Base-by-base conservation (phyloP, 2,888 invertebrate genomes). In the Conistra vaccinii region DNA sequence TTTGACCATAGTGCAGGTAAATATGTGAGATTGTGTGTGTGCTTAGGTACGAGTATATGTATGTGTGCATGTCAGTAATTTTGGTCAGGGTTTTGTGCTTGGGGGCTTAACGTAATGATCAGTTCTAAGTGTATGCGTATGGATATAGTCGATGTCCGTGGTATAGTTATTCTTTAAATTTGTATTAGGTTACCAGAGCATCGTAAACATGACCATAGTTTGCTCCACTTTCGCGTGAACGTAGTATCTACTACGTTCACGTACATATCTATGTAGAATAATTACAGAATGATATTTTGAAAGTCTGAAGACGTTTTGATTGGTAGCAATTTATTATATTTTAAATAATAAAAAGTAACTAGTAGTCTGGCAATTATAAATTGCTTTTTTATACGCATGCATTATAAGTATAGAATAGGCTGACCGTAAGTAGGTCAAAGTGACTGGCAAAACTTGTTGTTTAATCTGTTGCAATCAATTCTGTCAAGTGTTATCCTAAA, bases 1-100 rank as follows among this genome's bases (percentile, higher is more conserved):
- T 95, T 93, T 93, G 94, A 94, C 91, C 76, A 45, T 89, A 83
- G 89, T 61, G 68, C 73, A 80, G 71, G 83, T 78, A 81, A 62
- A 63, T 60, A 48, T 68, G 89, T 85, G 88, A 26, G 63, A 12
- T 84, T 81, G 80, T 80, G 42, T 83, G 84, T 81, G 75, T 87
- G 79, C 51, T 17, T n/a, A 32, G 1, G 5, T 79, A 2, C 7
- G 78, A 83, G 78, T 75, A 84, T 70, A 73, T 76, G 82, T 79
- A 1, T 3, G 76, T 83, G 80, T 73, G 78, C 80, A 84, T 79
- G 84, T 78, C 67, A 69, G 87, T 90, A 88, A 88, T 89, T 88
- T 87, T 80, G 86, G 87, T 78, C 85, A 84, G 84, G 82, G 83
- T 84, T 85, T 84, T 82, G 78, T 88, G 89, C 90, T 89, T 77